These are phyloP conservation scores for Tachuris rubrigastra DNA, from an alignment of 2,113 vertebrate species.

Conservation along the genomic window DNA sequence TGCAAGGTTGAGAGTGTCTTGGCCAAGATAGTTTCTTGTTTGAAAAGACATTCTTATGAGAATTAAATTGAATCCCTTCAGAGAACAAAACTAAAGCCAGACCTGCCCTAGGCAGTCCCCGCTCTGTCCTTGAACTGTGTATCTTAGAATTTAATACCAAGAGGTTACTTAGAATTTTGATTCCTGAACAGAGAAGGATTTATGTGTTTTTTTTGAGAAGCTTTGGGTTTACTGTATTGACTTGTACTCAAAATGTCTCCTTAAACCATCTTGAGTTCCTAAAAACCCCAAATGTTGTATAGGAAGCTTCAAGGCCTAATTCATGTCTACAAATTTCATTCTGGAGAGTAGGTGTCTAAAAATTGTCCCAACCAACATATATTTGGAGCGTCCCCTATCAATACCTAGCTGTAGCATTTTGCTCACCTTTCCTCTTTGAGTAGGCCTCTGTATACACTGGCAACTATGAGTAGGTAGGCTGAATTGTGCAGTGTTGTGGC, in stretches of 20 bases:
- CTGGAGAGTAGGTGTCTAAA: background rate
- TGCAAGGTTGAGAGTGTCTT: background rate
- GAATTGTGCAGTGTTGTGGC: background rate
- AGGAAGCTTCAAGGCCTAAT: background rate
- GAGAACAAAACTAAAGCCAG: background rate
- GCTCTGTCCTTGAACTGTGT: background rate
- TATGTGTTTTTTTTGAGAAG: background rate
- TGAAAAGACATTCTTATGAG: background rate
- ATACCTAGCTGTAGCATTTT: background rate
- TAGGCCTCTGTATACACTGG: background rate
- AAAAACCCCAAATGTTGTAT: background rate
- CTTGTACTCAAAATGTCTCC: background rate
- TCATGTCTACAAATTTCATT: background rate
- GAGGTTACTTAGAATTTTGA: background rate
- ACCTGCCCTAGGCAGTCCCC: background rate
- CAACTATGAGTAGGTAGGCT: background rate
- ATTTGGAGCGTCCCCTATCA: background rate
- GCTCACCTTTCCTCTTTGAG: background rate
- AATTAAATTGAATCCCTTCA: background rate
- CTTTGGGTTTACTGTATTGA: background rate
- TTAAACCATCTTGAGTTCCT: background rate
- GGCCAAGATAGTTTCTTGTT: background rate
- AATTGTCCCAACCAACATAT: background rate
- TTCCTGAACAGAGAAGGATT: background rate
- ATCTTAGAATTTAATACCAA: background rate